Evolutionary conservation across 2,888 invertebrate species (phyloP), one percentile per base, ranked within the genome.

Genomic region (Andrena haemorrhoa): DNA sequence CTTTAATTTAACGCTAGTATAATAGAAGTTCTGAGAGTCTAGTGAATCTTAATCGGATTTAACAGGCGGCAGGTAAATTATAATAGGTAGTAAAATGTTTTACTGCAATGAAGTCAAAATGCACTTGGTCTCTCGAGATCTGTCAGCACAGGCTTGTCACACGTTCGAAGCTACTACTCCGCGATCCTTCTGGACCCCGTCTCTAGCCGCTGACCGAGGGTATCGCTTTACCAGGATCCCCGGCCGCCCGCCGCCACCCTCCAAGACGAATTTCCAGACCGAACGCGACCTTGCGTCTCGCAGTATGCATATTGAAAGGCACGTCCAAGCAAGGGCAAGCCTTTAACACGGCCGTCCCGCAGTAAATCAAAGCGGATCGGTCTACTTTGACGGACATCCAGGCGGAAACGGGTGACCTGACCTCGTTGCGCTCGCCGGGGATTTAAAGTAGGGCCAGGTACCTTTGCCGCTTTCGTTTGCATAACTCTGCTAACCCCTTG

Each of bases 341-440:
- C 91, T 92, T 91, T 88, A 33, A 26, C 70, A n/a, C 29, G 41
- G 41, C 8, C 16, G 53, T 41, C 8, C 53, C 33, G 75, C 56
- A 80, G 79, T 88, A 94, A 93, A 93, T 94, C 94, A 92, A 89
- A 79, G 81, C 83, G 64, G 66, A 78, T 86, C 77, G 73, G 83
- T 68, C 79, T 31, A 72, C 65, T 83, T 86, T 82, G 83, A 87
- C 68, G 68, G 49, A 68, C 61, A 41, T 49, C 47, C 31, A 63
- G 63, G 49, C 68, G 72, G 71, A 68, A 69, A 82, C 79, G 56
- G 66, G 49, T 53, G 49, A 64, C 35, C 58, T 77, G 78, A 79
- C 79, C 74, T 74, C 84, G 81, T 74, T 71, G 72, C 75, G 29
- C 63, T 68, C 29, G 6, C 66, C 66, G 66, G 65, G 51, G 26